Percentiles rank a stretch among this genome's conserved stretches.
These are phyloP conservation scores for Tautogolabrus adspersus DNA, from an alignment of 2,113 vertebrate genomes.

Conservation along the genomic window DNA sequence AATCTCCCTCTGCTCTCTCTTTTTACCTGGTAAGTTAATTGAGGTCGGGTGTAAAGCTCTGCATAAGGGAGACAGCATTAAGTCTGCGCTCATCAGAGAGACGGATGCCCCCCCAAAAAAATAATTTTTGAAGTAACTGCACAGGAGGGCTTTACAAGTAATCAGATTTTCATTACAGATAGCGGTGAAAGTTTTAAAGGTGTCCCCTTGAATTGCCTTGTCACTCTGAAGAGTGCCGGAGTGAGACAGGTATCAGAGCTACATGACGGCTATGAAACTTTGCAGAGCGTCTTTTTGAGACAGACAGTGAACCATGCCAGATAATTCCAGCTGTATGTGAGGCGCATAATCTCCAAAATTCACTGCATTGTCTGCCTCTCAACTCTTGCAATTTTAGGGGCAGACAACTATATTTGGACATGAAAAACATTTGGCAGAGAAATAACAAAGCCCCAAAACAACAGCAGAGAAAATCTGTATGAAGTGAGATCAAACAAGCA, in stretches of 20 bases:
- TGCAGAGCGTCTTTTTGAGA: constrained; percentile 32
- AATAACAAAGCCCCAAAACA: constrained; percentile 15
- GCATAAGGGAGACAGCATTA: constrained; percentile 51
- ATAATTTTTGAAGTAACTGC: constrained; percentile 20
- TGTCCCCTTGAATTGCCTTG: constrained; percentile 46
- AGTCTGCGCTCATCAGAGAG: constrained; percentile 52
- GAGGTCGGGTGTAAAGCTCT: constrained; percentile 52
- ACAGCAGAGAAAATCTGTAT: constrained; percentile 2
- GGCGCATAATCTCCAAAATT: constrained; percentile 20
- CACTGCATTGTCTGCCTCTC: neutral
- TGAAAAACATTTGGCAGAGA: constrained; percentile 17
- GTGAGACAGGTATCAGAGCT: constrained; percentile 30
- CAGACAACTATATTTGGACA: constrained; percentile 23
- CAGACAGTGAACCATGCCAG: constrained; percentile 29
- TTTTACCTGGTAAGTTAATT: constrained; percentile 68
- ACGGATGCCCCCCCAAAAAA: constrained; percentile 39
- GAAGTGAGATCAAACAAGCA: constrained; percentile 1
- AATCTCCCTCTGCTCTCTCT: constrained; percentile 28
- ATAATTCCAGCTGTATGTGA: constrained; percentile 27
- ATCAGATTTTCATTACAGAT: constrained; percentile 74
- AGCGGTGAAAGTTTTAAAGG: constrained; percentile 29
- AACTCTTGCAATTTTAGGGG: neutral
- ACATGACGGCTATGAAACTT: constrained; percentile 29
- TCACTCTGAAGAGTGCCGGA: constrained; percentile 48
- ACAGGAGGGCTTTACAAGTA: constrained; percentile 45